Conservation (phyloP, 1,140 invertebrate species). For the Coboldia fuscipes region DNA sequence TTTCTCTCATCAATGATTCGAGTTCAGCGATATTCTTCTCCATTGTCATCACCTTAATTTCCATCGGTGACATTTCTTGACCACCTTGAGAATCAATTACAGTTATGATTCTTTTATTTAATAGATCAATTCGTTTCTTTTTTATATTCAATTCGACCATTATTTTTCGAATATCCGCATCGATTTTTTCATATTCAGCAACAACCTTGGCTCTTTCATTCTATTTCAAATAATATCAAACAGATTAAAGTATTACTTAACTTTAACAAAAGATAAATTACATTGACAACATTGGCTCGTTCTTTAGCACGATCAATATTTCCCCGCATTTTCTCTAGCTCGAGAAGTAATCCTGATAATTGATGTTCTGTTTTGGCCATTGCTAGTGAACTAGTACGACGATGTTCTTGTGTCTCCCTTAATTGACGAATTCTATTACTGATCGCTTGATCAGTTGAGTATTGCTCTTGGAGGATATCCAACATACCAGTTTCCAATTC, state of each 20-base stretch:
- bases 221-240: neutral
- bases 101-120: slow-evolving; percentile 9
- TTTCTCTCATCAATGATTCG: slow-evolving; percentile 30
- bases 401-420: slow-evolving; percentile 21
- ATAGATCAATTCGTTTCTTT: slow-evolving; percentile 13
- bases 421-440: slow-evolving; percentile 26
- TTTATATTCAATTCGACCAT: slow-evolving; percentile 12
- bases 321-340: slow-evolving; percentile 31
- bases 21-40: slow-evolving; percentile 35
- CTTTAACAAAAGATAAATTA: no score
- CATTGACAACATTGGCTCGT: neutral
- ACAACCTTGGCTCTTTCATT: neutral
- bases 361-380: slow-evolving; percentile 36
- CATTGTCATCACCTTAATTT: slow-evolving; percentile 32
- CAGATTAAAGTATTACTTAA: no score
- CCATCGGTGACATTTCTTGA: slow-evolving; percentile 23
- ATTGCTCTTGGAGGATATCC: slow-evolving; percentile 36
- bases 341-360: slow-evolving; percentile 31
- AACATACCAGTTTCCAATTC: slow-evolving; percentile 38
- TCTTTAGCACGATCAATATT: slow-evolving; percentile 7
- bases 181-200: neutral
- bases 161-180: neutral
- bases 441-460: slow-evolving; percentile 40
- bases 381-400: slow-evolving; percentile 29
- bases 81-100: slow-evolving; percentile 10